A percentile compares a stretch with the other conserved stretches of the same genome.
Conservation (phyloP, 1,140 invertebrate genomes). For the Tyrophagus putrescentiae region DNA sequence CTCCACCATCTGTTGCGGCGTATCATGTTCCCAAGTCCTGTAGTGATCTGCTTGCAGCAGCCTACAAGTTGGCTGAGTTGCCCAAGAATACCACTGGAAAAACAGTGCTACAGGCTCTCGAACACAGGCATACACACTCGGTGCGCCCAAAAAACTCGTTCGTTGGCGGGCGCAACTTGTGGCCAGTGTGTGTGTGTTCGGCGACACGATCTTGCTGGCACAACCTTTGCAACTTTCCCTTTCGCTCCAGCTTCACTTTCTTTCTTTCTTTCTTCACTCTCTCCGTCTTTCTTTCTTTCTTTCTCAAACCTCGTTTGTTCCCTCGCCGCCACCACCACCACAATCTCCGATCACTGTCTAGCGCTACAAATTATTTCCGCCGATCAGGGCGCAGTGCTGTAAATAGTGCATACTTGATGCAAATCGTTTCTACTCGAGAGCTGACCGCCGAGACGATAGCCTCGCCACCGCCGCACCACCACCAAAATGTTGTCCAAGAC, state of each 20-base stretch:
- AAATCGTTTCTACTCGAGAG: not conserved
- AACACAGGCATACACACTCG: not conserved
- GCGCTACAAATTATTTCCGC: not conserved
- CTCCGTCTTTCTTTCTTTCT: too few relatives aligned
- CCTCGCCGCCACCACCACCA: not conserved
- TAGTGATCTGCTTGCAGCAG: too few relatives aligned
- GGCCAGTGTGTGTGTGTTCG: not conserved
- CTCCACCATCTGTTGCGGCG: too few relatives aligned
- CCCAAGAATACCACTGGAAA: not conserved
- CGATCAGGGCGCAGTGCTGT: not conserved
- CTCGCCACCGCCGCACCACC: too few relatives aligned
- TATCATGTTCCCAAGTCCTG: too few relatives aligned
- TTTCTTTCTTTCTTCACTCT: too few relatives aligned
- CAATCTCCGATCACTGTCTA: not conserved
- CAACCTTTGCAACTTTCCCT: too few relatives aligned
- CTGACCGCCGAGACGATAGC: not conserved
- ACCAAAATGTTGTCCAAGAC: not conserved
- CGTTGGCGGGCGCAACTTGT: not conserved
- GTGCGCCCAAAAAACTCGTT: constrained; percentile 4
- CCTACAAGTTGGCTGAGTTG: not conserved
- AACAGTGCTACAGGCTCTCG: not conserved
- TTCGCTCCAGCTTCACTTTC: too few relatives aligned
- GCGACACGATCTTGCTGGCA: not conserved
- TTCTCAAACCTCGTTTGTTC: too few relatives aligned
- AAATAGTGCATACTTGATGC: not conserved